Base-by-base conservation (phyloP, 2,113 vertebrate species). In the Hypanus sabinus region DNA sequence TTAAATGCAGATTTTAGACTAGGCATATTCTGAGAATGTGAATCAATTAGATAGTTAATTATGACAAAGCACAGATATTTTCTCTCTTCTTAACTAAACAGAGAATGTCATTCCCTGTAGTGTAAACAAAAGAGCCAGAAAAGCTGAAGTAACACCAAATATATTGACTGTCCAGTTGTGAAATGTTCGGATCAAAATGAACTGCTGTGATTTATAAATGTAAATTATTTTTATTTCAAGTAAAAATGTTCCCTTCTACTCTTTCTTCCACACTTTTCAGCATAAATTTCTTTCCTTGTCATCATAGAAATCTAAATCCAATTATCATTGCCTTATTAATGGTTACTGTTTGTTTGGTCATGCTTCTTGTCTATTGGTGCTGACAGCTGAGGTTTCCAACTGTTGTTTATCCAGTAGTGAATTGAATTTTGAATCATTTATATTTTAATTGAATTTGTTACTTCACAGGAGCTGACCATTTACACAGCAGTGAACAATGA, bases 361-460 rank as follows among this genome's bases (percentile, higher is more conserved):
- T 90, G 85, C 85, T 60, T 90, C 85, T 33, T 65, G 85, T 65
- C 60, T 90, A 33, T 60, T 68, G 38, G 60, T 90, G 85, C 33
- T 90, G 85, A 90, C 85, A 90, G 60, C 85, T 90, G 85, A 90
- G 85, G 85, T 65, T 90, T 68, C 85, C n/a, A n/a, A 90, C 30
- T 90, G 85, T 90, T 90, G 85, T 90, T 90, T 90, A 90, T 90
- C 85, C 85, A 36, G 60, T 90, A n/a, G 60, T 65, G 85, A 65
- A 90, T 68, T 90, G 85, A 90, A 90, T 90, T 73, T 90, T 33
- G 85, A 90, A 90, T 90, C 30, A 90, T 90, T 65, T 90, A n/a
- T 90, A 65, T 90, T 90, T 90, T 90, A 90, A 90, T 90, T 90
- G 85, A 90, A 90, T 90, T 65, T 90, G 85, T 16, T 33, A 65